These are phyloP conservation scores for Leptinotarsa defecta DNA, from an alignment of 1,140 invertebrate genomes.

Conservation along the genomic window DNA sequence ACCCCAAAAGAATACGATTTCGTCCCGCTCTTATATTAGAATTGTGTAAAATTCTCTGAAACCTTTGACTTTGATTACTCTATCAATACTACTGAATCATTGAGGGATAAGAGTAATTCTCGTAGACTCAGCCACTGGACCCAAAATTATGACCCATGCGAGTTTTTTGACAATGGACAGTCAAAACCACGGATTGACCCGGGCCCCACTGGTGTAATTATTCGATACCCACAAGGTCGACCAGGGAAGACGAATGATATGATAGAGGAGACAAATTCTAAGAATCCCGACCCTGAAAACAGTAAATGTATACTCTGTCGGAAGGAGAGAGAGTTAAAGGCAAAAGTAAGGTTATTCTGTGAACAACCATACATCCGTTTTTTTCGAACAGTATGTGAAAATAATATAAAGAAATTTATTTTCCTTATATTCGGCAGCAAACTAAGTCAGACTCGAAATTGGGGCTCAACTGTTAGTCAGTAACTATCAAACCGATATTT, in stretches of 20 bases:
- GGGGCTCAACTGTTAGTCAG: not conserved
- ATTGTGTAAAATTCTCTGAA: not conserved
- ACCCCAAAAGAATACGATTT: not conserved
- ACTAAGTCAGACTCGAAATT: slow-evolving; percentile 13
- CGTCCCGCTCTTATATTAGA: not conserved
- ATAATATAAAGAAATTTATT: slow-evolving; percentile 17
- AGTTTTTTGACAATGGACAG: not conserved
- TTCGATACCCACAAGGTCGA: not conserved
- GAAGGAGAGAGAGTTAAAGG: not conserved
- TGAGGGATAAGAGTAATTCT: not conserved
- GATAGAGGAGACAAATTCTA: not conserved
- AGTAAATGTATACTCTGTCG: not conserved
- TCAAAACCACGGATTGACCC: not conserved
- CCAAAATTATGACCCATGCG: not conserved
- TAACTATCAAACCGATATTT: no score
- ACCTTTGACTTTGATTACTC: not conserved
- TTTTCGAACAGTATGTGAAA: not conserved
- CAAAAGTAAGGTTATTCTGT: not conserved
- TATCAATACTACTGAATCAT: not conserved
- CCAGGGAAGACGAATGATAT: not conserved
- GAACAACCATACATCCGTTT: not conserved
- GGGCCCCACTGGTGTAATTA: not conserved
- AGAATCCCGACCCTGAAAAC: not conserved
- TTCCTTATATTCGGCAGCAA: not conserved
- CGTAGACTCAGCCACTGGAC: not conserved